Percentiles rank a stretch among this genome's conserved stretches.
Conservation (phyloP, 2,113 vertebrate species). For the Sterna hirundo region DNA sequence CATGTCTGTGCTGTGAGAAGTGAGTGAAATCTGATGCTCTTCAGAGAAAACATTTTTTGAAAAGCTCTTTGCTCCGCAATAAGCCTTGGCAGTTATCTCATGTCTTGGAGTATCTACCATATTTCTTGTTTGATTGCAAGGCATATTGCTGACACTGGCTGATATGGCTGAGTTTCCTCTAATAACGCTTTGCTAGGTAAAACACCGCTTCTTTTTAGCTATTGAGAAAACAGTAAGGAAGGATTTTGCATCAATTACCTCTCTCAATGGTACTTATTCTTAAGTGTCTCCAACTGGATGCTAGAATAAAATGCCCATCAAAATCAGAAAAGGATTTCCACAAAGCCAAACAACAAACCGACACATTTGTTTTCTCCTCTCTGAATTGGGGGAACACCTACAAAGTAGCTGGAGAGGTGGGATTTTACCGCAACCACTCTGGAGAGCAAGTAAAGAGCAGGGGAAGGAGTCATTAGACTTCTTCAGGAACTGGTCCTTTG, state of each 20-base stretch:
- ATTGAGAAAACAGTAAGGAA: neutral
- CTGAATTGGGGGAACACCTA: neutral
- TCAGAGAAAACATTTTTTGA: conserved; percentile 62
- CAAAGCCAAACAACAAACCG: neutral
- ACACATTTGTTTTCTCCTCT: neutral
- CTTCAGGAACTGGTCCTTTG: neutral
- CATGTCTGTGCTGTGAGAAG: conserved; percentile 55
- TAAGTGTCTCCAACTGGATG: neutral
- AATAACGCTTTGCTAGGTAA: neutral
- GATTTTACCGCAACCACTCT: neutral
- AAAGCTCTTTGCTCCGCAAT: conserved; percentile 60
- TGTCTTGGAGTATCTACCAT: conserved; percentile 39
- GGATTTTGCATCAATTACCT: neutral
- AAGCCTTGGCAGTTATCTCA: conserved; percentile 57
- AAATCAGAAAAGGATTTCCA: neutral
- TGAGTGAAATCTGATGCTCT: conserved; percentile 62
- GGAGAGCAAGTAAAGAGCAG: neutral
- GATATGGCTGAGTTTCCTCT: conserved; percentile 17
- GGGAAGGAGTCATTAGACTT: neutral
- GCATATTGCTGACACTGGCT: conserved; percentile 34
- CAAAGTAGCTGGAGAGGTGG: neutral
- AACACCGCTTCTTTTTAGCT: neutral
- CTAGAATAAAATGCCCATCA: neutral
- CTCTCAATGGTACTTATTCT: neutral
- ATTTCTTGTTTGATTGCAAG: conserved; percentile 31